A percentile compares a stretch with the other conserved stretches of the same genome.
Conservation (phyloP, 2,113 vertebrate species). For the Mesocricetus auratus region DNA sequence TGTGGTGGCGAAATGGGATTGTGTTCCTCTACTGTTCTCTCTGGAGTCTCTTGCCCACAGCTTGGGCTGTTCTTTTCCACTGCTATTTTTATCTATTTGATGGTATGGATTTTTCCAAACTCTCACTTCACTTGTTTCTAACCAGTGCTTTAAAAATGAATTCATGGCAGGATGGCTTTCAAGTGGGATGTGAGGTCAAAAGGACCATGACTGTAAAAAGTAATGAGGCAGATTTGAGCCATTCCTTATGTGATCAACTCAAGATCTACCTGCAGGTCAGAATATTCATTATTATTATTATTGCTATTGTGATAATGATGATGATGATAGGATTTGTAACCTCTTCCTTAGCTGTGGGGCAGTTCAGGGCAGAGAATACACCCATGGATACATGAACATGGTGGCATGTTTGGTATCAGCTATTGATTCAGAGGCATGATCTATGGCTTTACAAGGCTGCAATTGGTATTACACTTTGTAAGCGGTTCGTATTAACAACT, state of each 20-base stretch:
- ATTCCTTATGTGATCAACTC: background rate
- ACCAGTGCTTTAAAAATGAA: background rate
- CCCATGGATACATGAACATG: background rate
- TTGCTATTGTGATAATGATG: too few species aligned
- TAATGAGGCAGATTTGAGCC: background rate
- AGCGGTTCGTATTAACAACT: background rate
- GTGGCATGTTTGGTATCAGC: background rate
- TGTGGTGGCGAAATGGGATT: background rate
- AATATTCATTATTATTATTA: background rate
- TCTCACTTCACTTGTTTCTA: slow-evolving; percentile 38
- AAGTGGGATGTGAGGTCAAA: background rate
- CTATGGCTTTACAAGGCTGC: background rate
- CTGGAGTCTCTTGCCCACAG: slow-evolving; percentile 47
- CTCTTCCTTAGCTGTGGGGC: background rate
- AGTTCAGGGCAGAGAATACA: background rate
- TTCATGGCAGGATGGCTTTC: background rate
- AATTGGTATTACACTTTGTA: background rate
- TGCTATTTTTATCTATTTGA: slow-evolving; percentile 65
- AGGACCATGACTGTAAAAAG: background rate
- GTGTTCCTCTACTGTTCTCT: slow-evolving; percentile 12
- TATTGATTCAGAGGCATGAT: background rate
- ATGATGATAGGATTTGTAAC: background rate
- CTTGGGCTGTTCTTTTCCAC: slow-evolving; percentile 37
- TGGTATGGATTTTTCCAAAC: slow-evolving; percentile 36
- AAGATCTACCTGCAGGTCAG: background rate